Evolutionary conservation across 2,888 invertebrate genomes (phyloP).

Genomic region (Athripsodes cinereus): DNA sequence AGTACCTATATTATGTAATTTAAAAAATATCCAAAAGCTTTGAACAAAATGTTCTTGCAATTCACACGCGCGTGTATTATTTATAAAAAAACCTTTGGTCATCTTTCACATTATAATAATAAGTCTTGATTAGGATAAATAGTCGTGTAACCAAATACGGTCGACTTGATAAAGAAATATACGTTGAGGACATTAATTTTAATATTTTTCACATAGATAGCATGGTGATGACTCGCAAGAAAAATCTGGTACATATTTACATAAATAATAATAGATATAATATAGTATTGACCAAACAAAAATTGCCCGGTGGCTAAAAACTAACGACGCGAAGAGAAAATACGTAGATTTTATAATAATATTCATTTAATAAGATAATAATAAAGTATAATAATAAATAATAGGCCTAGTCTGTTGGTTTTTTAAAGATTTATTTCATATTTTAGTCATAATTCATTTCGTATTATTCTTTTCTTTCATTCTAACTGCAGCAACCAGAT

Average conservation of each 20-base stretch:
- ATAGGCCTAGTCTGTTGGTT: conserved; percentile 14
- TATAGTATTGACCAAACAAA: too few relatives aligned
- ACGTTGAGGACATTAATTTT: background rate
- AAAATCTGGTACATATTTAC: background rate
- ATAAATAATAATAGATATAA: too few relatives aligned
- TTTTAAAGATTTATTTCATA: background rate
- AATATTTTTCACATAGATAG: background rate
- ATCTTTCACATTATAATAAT: background rate
- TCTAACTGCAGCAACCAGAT: conserved; percentile 15
- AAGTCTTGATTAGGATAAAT: background rate
- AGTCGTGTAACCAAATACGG: background rate
- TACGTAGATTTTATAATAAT: too few relatives aligned
- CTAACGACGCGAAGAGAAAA: too few relatives aligned
- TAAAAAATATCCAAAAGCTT: too few relatives aligned
- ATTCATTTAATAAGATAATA: too few relatives aligned
- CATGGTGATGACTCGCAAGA: background rate
- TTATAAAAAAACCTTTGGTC: too few relatives aligned
- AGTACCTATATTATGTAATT: too few relatives aligned
- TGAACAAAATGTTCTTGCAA: too few relatives aligned
- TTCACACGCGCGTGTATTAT: too few relatives aligned
- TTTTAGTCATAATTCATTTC: conserved; percentile 9
- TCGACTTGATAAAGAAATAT: background rate
- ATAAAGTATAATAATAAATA: conserved; percentile 5
- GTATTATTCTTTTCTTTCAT: too few relatives aligned
- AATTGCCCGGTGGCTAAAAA: too few relatives aligned